phyloP scores from a whole-genome alignment of 2,113 vertebrate genomes.

The Nothocercus nigrocapillus region DNA sequence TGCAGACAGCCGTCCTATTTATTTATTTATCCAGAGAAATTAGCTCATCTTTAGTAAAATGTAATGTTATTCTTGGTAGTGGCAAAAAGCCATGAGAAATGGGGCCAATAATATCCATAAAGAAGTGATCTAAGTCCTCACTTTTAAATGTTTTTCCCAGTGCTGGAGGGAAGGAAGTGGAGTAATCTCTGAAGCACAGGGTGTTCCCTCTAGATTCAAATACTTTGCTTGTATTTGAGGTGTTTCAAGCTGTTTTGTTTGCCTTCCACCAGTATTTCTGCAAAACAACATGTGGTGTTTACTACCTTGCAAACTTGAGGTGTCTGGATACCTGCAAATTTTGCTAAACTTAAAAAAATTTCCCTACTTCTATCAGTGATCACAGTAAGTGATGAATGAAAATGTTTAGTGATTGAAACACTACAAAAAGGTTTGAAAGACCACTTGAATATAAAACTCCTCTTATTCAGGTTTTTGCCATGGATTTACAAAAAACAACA shows the following conservation, averaged over 20 bases:
- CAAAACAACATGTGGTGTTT: background rate
- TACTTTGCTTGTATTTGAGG: background rate
- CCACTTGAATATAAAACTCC: background rate
- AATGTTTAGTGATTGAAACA: background rate
- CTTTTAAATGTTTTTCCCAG: background rate
- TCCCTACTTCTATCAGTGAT: background rate
- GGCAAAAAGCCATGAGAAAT: background rate
- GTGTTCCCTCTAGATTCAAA: background rate
- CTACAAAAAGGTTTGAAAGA: background rate
- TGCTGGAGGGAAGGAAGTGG: background rate
- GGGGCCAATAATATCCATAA: rapidly evolving
- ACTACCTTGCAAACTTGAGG: background rate
- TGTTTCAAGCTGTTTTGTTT: background rate
- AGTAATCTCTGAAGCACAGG: background rate
- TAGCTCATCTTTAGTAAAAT: rapidly evolving
- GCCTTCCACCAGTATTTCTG: background rate
- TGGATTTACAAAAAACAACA: background rate
- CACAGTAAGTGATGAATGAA: background rate
- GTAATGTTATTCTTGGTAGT: rapidly evolving
- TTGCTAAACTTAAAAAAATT: background rate
- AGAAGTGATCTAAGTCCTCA: background rate
- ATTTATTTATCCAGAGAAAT: no score
- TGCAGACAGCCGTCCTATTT: background rate
- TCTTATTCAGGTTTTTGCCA: background rate
- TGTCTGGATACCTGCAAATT: background rate